Evolutionary conservation across 2,113 vertebrate species (phyloP), one percentile per base, ranked within the genome.

Genomic region (Menidia beryllina): DNA sequence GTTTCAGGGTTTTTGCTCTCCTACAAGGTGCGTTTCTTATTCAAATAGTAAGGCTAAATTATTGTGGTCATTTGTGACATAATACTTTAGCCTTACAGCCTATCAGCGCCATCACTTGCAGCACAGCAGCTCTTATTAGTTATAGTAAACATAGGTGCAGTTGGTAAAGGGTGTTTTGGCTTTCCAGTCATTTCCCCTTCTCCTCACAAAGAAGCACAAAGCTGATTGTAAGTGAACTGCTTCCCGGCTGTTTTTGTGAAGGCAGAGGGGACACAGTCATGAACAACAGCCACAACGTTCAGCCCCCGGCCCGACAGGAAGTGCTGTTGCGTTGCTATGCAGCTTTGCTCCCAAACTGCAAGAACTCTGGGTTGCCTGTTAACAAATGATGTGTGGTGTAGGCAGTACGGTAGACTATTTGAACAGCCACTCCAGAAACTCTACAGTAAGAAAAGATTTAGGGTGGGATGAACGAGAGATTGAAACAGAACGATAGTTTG

Each of bases 311-410:
- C 67, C 61, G 51, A 86, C 87, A 91, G 86, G 89, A 91, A 89
- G 84, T 83, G 72, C 79, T 77, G 83, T 43, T 41, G 38, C 54
- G 89, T 91, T 91, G 89, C 89, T 88, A 91, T 87, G 89, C 89
- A 88, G 83, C 70, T 74, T 56, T 75, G 86, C 65, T 87, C 74
- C 63, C 65, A 36, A 58, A 60, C 68, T 1, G 2, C 79, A 89
- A 88, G 79, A 87, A 91, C 89, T 88, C 84, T 39, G 76, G 65
- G 63, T 81, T 82, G 72, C 83, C 80, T 63, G 83, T 88, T 84
- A 91, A 86, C 88, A 89, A 89, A 91, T 66, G 69, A 77, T 84
- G 79, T 69, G 76, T 72, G 69, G 50, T 77, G 72, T 57, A 50
- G 74, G 72, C 75, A 84, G 77, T 73, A 75, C 71, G 72, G 83